Conservation (phyloP, 2,797 vertebrate genomes). For the Notamacropus eugenii region DNA sequence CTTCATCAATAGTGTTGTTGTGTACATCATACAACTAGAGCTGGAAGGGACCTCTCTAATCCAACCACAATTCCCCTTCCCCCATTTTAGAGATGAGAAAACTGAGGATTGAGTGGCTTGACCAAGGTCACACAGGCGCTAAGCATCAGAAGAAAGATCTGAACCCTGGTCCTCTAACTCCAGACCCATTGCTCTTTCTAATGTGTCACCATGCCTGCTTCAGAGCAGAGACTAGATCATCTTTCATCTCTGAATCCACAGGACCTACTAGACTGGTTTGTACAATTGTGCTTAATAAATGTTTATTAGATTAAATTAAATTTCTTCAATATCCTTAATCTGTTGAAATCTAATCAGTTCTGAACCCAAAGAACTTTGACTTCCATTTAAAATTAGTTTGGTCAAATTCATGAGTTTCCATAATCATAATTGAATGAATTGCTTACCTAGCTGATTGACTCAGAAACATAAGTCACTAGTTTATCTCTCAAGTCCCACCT, state of each 20-base stretch:
- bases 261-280: not conserved
- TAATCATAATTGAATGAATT: slow-evolving; percentile 27
- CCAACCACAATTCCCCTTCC: not conserved
- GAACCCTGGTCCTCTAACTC: not conserved
- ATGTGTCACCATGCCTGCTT: not conserved
- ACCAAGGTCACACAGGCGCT: not conserved
- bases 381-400: slow-evolving; percentile 21
- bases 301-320: not conserved
- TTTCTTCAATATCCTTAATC: not conserved
- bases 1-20: not conserved
- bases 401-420: slow-evolving; percentile 15
- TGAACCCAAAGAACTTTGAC: not conserved
- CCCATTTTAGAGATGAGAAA: not conserved
- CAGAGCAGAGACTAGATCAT: not conserved
- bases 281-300: not conserved
- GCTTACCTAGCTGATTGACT: not conserved
- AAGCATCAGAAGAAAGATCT: not conserved
- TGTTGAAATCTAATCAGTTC: slow-evolving; percentile 36
- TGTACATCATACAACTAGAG: not conserved
- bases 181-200: not conserved
- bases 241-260: not conserved
- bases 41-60: not conserved
- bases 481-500: not conserved
- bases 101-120: not conserved
- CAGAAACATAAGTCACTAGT: not conserved